Evolutionary conservation across 2,888 invertebrate species (phyloP).

Genomic region (Lordiphosa andalusiaca): DNA sequence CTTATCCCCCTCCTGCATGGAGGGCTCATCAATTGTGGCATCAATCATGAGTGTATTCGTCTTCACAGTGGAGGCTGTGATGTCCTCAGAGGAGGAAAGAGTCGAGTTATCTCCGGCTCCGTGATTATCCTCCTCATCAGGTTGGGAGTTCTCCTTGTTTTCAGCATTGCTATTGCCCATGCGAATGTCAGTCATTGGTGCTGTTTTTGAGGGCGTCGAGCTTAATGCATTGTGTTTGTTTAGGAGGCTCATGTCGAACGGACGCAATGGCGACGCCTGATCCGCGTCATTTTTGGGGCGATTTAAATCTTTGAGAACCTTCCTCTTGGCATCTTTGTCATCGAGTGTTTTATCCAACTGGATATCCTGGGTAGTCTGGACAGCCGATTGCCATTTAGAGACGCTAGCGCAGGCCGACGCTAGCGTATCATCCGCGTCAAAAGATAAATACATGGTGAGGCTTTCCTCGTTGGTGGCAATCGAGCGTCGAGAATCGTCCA

Average conservation of each 20-base stretch:
- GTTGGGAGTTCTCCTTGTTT: slow-evolving; percentile 68
- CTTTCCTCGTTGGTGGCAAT: slow-evolving; percentile 52
- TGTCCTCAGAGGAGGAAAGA: slow-evolving; percentile 53
- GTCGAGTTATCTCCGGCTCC: slow-evolving; percentile 35
- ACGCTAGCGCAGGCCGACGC: slow-evolving; percentile 22
- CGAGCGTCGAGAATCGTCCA: slow-evolving; percentile 58
- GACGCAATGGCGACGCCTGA: slow-evolving; percentile 51
- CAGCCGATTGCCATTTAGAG: slow-evolving; percentile 58
- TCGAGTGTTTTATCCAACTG: slow-evolving; percentile 57
- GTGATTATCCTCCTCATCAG: slow-evolving; percentile 33
- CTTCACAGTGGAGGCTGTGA: slow-evolving; percentile 54
- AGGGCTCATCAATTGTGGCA: slow-evolving; percentile 40
- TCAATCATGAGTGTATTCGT: slow-evolving; percentile 45
- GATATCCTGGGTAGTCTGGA: slow-evolving; percentile 39
- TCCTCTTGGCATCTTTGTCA: slow-evolving; percentile 25
- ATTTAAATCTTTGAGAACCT: slow-evolving; percentile 23
- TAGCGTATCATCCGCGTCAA: slow-evolving; percentile 71
- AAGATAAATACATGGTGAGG: slow-evolving; percentile 71
- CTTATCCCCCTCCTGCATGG: slow-evolving; percentile 27
- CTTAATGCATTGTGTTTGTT: slow-evolving; percentile 67
- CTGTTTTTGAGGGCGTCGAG: slow-evolving; percentile 72
- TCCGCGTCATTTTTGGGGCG: slow-evolving; percentile 29
- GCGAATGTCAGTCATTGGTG: slow-evolving; percentile 4
- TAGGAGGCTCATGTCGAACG: slow-evolving; percentile 65
- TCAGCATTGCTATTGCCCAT: slow-evolving; percentile 14